Percentiles rank a stretch among this genome's conserved stretches.
Evolutionary conservation across 2,797 vertebrate genomes (phyloP).

Genomic region (Etheostoma perlongum): DNA sequence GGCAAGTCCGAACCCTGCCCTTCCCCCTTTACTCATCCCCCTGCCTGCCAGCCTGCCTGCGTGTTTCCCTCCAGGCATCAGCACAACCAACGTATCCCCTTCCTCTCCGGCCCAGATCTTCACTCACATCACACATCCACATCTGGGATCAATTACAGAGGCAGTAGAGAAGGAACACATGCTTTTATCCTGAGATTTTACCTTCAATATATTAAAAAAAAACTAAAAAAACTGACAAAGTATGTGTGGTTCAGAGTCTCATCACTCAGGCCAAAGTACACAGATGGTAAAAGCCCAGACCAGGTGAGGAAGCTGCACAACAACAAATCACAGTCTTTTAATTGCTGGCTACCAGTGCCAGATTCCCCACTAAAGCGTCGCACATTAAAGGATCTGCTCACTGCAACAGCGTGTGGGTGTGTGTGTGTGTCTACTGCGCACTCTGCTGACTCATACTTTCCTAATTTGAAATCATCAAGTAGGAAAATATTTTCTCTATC

Average conservation of each 20-base stretch:
- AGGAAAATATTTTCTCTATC: slow-evolving; percentile 60
- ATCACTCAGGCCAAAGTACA: neutral
- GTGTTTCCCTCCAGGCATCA: slow-evolving; percentile 8
- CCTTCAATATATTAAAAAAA: neutral
- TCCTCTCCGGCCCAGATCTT: slow-evolving; percentile 25
- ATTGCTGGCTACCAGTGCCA: slow-evolving; percentile 21
- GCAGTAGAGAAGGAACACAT: slow-evolving; percentile 24
- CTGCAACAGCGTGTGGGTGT: slow-evolving; percentile 27
- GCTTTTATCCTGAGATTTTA: slow-evolving; percentile 29
- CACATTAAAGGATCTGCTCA: slow-evolving; percentile 33
- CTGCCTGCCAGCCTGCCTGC: neutral
- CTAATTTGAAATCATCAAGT: slow-evolving; percentile 44
- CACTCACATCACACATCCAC: slow-evolving; percentile 38
- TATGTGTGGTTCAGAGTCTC: slow-evolving; percentile 4
- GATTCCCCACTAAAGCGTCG: slow-evolving; percentile 23
- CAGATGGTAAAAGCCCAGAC: slow-evolving; percentile 22
- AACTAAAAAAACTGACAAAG: slow-evolving; percentile 38
- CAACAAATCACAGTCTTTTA: slow-evolving; percentile 32
- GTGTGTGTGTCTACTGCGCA: slow-evolving; percentile 16
- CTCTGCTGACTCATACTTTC: slow-evolving; percentile 65
- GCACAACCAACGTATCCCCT: slow-evolving; percentile 6
- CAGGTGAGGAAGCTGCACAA: slow-evolving; percentile 29
- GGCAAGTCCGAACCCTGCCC: slow-evolving; percentile 11
- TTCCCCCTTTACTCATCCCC: neutral
- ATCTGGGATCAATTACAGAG: slow-evolving; percentile 65